Evolutionary conservation across 2,797 vertebrate genomes (phyloP), one percentile per base, ranked within the genome.

Genomic region (Clarias platycephalus): DNA sequence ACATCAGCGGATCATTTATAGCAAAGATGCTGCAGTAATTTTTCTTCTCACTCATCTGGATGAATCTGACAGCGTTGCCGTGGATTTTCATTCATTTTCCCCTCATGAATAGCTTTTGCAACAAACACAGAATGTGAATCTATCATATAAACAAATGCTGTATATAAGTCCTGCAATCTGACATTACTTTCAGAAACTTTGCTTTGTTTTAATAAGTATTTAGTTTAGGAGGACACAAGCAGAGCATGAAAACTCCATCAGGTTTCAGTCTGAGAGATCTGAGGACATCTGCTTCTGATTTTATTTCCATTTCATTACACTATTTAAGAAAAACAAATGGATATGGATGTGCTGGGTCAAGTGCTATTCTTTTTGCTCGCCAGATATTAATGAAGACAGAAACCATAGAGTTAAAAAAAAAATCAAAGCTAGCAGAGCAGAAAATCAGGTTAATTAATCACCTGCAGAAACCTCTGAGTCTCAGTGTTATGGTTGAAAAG

Each of bases 161-260:
- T 53, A 13, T 53, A 53, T 13, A 53, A 53, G 49, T 53, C 49
- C 12, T 53, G 49, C 49, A 53, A 53, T 53, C 49, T 53, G 49
- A 53, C 12, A 53, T 53, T 53, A 53, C 49, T 53, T 63, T 63
- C 62, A 9, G 62, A 24, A 24, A n/a, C 94, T 97, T 96, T 96
- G 97, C 97, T 96, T 95, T 94, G 91, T 90, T 95, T 96, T 96
- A 97, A 97, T 96, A 97, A 96, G 94, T 90, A 94, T 95, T 95
- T 95, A 93, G 67, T 76, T 83, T 80, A 16, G 83, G 66, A 82
- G 13, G 89, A 93, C 92, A 95, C 95, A 95, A 97, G 96, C 95
- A 95, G 91, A 88, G 22, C 92, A 93, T 93, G 95, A 95, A 96
- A 97, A 95, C 94, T 95, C 95, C 93, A 96, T 95, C 94, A 96